Base-by-base conservation (phyloP, 2,888 invertebrate species). In the Cephonodes hylas region DNA sequence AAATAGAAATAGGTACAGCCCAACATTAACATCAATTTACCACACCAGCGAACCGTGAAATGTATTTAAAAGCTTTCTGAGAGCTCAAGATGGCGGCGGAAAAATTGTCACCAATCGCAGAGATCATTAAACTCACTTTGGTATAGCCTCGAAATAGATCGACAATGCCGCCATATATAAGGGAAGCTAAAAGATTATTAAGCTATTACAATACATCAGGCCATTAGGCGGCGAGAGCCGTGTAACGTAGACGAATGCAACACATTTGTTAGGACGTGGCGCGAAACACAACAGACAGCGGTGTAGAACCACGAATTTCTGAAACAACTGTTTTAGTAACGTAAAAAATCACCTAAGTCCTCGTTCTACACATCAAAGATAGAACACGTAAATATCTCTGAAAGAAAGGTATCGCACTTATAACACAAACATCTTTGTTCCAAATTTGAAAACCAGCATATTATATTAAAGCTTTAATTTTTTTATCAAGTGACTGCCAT, bases 161-260 rank as follows among this genome's bases (percentile, higher is more conserved):
- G 48, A 18, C 20, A 61, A 65, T 59, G 65, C 63, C 63, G 66
- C 64, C 63, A 68, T 73, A 66, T 68, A 63, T 67, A 59, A 25
- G 34, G 46, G 27, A 60, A 42, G n/a, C 57, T 58, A 75, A 76
- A 74, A 80, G 79, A 83, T 87, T 86, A 86, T 85, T 82, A 83
- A 87, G 81, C 80, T 81, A 81, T 84, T 80, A 85, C 84, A 77
- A 88, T 90, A 88, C 77, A 86, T 90, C 85, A 89, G 76, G 64
- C 80, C 78, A 84, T 89, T 88, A 89, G 77, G 68, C 74, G 80
- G 70, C 69, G 83, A 84, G 83, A 84, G 79, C 82, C 73, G 73
- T 65, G 76, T 82, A 87, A 87, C 83, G 72, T 76, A 80, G 86
- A 89, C 76, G 80, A 79, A 90, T 89, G 85, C 82, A 79, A 70